phyloP scores from a whole-genome alignment of 1,140 invertebrate species.

The Paralvinella palmiformis region DNA sequence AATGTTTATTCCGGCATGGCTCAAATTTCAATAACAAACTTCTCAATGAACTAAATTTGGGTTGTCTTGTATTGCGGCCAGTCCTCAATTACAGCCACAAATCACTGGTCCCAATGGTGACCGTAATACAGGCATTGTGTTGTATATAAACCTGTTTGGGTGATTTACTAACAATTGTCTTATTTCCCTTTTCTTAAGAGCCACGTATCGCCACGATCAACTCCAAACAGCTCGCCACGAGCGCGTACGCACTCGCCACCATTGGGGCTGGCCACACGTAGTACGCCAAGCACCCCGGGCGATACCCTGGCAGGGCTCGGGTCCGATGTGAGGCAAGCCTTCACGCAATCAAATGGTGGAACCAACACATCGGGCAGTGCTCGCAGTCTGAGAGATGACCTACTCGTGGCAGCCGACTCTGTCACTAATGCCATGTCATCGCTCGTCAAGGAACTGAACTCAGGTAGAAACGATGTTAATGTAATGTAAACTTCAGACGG shows the following conservation, averaged over 20 bases:
- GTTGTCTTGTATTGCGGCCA: too few species aligned
- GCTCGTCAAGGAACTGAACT: slow-evolving; percentile 88
- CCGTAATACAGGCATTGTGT: too few species aligned
- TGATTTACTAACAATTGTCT: slow-evolving; percentile 1
- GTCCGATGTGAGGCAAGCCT: slow-evolving; percentile 50
- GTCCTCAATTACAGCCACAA: too few species aligned
- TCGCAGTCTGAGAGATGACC: slow-evolving; percentile 59
- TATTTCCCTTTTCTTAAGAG: too few species aligned
- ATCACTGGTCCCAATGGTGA: too few species aligned
- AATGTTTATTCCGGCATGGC: too few species aligned
- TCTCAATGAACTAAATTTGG: too few species aligned
- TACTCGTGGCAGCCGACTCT: slow-evolving; percentile 86
- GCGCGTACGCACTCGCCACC: slow-evolving; percentile 53
- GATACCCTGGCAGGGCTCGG: slow-evolving; percentile 48
- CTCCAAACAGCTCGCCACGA: slow-evolving; percentile 84
- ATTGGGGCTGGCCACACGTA: slow-evolving; percentile 41
- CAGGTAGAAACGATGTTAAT: too few species aligned
- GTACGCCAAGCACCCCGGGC: slow-evolving; percentile 27
- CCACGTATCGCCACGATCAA: slow-evolving; percentile 77
- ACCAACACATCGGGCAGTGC: slow-evolving; percentile 49
- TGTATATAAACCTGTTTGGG: too few species aligned
- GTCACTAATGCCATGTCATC: slow-evolving; percentile 95
- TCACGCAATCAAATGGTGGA: slow-evolving; percentile 23
- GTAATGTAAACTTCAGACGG: too few species aligned
- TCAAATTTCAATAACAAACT: too few species aligned